Base-by-base conservation (phyloP, 2,888 invertebrate genomes). In the Biston stratarius region DNA sequence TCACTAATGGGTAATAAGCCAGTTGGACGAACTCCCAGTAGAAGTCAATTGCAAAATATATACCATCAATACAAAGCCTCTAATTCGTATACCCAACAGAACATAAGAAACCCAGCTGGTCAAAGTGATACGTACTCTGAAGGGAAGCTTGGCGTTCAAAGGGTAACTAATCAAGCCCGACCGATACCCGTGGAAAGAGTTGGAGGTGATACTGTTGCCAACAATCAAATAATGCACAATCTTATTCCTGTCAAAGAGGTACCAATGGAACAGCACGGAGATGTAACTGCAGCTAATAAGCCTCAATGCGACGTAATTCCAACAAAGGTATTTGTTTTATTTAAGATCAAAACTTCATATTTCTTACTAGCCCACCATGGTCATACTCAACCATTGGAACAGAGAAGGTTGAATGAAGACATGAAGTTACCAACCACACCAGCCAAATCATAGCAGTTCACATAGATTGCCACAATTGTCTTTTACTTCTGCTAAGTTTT, bases 31-130 rank as follows among this genome's bases (percentile, higher is more conserved):
- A 84, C 77, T 52, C 84, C 90, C 0, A 92, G 91, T 66, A 88
- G 82, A 71, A 84, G 72, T 75, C 91, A 92, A 69, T 76, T 93
- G 60, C 92, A 91, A 71, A 85, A 89, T 45, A 81, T 91, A 11
- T 92, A 93, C 66, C 88, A 91, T 49, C 87, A 90, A 67, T 93
- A 91, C 64, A 92, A 88, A 73, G 92, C 91, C 6, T 91, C 92
- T 9, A 90, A 91, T 5, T 91, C 91, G 0, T 83, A 76, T 51
- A 92, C 91, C 0, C 86, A 89, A 45, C 92, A 91, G 75, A 89
- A 85, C 69, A 70, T 88, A 38, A 78, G 69, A 65, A 63, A 75
- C n/a, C 71, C 78, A 33, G 74, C 67, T 42, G 12, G n/a, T 11
- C 81, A 85, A 61, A 79, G 75, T 48, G 72, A 64, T 12, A 84